Conservation (phyloP, 1,140 invertebrate genomes). For the Pomacea maculata region DNA sequence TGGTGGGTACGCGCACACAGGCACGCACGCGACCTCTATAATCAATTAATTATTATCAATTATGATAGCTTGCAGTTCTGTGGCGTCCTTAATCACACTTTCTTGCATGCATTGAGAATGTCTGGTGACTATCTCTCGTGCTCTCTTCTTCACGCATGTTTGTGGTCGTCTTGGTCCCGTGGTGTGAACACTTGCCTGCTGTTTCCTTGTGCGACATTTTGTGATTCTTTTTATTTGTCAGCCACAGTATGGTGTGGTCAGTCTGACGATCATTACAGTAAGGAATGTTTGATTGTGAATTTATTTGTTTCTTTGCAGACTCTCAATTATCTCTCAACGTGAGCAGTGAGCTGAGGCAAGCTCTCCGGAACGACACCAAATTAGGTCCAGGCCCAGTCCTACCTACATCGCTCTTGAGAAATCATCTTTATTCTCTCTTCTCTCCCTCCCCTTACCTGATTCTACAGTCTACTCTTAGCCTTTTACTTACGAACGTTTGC, state of each 20-base stretch:
- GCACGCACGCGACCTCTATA: neutral
- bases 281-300: neutral
- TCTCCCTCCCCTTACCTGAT: no score
- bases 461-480: neutral
- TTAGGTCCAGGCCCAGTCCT: neutral
- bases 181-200: neutral
- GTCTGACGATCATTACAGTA: no score
- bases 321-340: neutral
- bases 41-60: neutral
- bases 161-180: neutral
- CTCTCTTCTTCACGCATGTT: neutral
- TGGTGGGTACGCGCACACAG: neutral
- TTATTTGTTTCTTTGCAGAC: neutral
- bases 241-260: neutral
- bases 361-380: neutral
- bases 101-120: neutral
- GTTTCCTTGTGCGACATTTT: neutral
- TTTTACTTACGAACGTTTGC: no score
- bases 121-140: neutral
- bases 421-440: no score
- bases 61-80: no score
- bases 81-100: no score
- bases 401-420: no score
- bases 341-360: neutral
- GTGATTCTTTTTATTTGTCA: neutral